Evolutionary conservation across 2,113 vertebrate species (phyloP).

Genomic region (Lophura nycthemera): DNA sequence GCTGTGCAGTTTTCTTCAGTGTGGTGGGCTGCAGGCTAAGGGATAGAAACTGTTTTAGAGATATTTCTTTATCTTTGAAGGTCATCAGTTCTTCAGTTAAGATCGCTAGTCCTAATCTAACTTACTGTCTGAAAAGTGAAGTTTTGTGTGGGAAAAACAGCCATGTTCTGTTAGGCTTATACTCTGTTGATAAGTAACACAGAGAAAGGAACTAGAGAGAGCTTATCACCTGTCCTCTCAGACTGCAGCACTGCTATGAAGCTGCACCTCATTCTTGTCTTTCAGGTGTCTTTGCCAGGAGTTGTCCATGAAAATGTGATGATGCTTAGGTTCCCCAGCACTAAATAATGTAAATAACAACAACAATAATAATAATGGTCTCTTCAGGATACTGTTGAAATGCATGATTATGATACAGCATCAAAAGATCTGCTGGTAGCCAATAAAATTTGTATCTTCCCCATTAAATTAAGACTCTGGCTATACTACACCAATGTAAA

Average conservation of each 20-base stretch:
- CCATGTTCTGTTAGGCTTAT: background rate
- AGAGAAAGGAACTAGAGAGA: background rate
- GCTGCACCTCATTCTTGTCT: background rate
- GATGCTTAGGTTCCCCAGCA: background rate
- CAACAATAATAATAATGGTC: background rate
- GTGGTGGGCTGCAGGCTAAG: background rate
- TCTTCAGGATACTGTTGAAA: background rate
- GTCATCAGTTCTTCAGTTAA: background rate
- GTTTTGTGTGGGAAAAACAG: background rate
- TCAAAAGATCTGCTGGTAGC: background rate
- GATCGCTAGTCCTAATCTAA: background rate
- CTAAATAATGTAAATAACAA: background rate
- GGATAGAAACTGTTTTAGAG: background rate
- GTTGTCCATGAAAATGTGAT: background rate
- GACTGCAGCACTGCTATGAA: background rate
- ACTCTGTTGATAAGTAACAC: background rate
- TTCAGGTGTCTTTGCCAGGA: background rate
- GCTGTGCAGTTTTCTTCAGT: background rate
- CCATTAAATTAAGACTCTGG: background rate
- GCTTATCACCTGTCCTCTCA: background rate
- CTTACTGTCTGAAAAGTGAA: background rate
- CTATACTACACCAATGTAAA: background rate
- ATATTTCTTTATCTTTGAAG: background rate
- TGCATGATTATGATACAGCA: background rate
- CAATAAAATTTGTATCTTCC: background rate